These are phyloP conservation scores for Helogale parvula DNA, from an alignment of 2,113 vertebrate genomes.

Conservation along the genomic window DNA sequence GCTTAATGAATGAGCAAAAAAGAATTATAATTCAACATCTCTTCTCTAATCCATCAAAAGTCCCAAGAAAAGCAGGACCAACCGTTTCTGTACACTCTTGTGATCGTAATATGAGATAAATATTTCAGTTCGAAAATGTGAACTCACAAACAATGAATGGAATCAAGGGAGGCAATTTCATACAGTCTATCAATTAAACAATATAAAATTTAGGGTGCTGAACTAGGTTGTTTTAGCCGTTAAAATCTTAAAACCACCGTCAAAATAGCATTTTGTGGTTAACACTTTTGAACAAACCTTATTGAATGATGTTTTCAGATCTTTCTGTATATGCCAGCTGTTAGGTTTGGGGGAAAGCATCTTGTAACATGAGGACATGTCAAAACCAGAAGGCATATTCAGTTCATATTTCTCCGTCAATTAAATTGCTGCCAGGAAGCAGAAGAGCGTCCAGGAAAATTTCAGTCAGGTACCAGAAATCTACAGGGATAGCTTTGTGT, in stretches of 20 bases:
- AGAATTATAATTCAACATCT: background rate
- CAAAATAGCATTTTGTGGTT: constrained; percentile 36
- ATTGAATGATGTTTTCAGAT: constrained; percentile 40
- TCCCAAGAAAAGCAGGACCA: background rate
- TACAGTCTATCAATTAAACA: background rate
- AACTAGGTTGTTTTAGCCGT: background rate
- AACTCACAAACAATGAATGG: constrained; percentile 9
- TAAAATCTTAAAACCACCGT: constrained; percentile 12
- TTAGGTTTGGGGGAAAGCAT: background rate
- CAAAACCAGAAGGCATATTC: constrained; percentile 18
- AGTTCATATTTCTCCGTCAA: constrained; percentile 24
- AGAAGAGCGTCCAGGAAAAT: constrained; percentile 53
- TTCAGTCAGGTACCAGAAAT: constrained; percentile 35
- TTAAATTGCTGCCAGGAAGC: constrained; percentile 47
- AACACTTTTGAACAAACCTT: background rate
- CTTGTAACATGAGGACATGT: background rate
- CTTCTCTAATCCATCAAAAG: background rate
- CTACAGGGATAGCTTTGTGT: background rate
- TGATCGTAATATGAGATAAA: background rate
- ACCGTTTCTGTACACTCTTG: background rate
- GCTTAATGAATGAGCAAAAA: background rate
- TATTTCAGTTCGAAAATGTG: constrained; percentile 12
- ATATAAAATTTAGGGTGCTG: background rate
- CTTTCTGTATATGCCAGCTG: constrained; percentile 25
- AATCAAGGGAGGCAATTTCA: background rate